Evolutionary conservation across 2,888 invertebrate genomes (phyloP).

Genomic region (Hyppa rectilinea): DNA sequence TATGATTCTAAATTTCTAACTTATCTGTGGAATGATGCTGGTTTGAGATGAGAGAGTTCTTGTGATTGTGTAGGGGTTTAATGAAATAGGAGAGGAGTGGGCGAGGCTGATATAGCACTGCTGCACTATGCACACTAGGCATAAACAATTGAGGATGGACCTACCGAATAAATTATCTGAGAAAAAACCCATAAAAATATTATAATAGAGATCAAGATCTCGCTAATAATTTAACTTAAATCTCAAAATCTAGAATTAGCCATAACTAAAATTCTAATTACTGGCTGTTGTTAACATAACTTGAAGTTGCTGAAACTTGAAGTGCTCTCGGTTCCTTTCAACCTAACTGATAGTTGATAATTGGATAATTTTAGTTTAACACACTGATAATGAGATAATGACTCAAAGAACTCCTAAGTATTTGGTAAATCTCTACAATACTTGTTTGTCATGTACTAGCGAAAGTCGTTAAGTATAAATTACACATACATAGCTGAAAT

Average conservation of each 20-base stretch:
- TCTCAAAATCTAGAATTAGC: background rate
- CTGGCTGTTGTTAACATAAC: conserved; percentile 17
- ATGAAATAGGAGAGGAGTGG: background rate
- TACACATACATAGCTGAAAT: too few species aligned
- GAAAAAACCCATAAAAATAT: too few species aligned
- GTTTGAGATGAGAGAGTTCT: background rate
- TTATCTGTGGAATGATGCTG: conserved; percentile 17
- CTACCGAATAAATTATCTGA: too few species aligned
- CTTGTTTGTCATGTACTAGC: conserved; percentile 6
- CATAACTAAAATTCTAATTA: conserved; percentile 10
- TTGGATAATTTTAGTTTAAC: conserved; percentile 2
- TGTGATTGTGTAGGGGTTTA: conserved; percentile 7
- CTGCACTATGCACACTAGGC: too few species aligned
- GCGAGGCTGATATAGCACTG: background rate
- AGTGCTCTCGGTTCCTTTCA: conserved; percentile 19
- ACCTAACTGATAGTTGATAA: background rate
- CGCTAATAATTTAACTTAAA: too few species aligned
- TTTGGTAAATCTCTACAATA: background rate
- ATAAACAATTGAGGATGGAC: too few species aligned
- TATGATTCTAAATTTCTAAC: conserved; percentile 30
- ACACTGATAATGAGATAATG: background rate
- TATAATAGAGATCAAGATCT: too few species aligned
- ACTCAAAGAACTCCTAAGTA: background rate
- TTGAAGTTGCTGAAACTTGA: conserved; percentile 29
- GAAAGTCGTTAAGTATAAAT: too few species aligned